Percentiles rank a stretch among this genome's conserved stretches.
These are phyloP conservation scores for Apostichopus leukothele DNA, from an alignment of 53 echinoderm and acorn worm genomes.

Conservation along the genomic window DNA sequence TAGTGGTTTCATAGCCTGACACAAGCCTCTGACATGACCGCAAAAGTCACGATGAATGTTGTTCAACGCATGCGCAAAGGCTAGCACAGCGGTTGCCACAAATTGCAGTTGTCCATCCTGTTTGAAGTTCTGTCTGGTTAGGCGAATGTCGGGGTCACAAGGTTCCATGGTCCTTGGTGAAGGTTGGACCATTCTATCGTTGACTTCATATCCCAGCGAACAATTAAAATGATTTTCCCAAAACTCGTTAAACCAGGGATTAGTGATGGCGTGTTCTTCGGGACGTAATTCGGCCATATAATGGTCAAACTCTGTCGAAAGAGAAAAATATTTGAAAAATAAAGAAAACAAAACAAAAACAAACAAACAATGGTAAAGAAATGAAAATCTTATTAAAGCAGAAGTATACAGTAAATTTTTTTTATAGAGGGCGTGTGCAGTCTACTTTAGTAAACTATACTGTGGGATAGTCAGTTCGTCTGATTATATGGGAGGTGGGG, in stretches of 20 bases:
- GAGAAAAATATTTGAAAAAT: not conserved
- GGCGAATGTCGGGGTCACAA: not conserved
- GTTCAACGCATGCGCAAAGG: slow-evolving; percentile 77
- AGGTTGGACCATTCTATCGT: not conserved
- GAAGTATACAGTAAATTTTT: too few species aligned
- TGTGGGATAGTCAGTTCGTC: too few species aligned
- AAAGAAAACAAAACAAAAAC: too few species aligned
- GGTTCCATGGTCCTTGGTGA: not conserved
- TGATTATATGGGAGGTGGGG: too few species aligned
- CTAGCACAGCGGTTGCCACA: slow-evolving; percentile 77
- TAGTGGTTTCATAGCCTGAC: slow-evolving; percentile 63
- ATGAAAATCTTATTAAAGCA: too few species aligned
- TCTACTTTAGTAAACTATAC: too few species aligned
- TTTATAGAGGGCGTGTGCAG: too few species aligned
- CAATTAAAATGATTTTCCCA: slow-evolving; percentile 91
- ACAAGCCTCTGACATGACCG: slow-evolving; percentile 56
- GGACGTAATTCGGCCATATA: slow-evolving; percentile 74
- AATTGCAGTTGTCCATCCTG: slow-evolving; percentile 76
- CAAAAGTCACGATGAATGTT: slow-evolving; percentile 79
- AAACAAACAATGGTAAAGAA: too few species aligned
- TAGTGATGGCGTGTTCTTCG: slow-evolving; percentile 26
- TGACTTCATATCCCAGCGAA: not conserved
- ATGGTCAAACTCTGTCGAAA: slow-evolving; percentile 70
- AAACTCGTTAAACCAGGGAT: slow-evolving; percentile 90
- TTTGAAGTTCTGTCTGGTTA: slow-evolving; percentile 43